These are phyloP conservation scores for Gorsachius magnificus DNA, from an alignment of 2,797 vertebrate species.

Conservation along the genomic window DNA sequence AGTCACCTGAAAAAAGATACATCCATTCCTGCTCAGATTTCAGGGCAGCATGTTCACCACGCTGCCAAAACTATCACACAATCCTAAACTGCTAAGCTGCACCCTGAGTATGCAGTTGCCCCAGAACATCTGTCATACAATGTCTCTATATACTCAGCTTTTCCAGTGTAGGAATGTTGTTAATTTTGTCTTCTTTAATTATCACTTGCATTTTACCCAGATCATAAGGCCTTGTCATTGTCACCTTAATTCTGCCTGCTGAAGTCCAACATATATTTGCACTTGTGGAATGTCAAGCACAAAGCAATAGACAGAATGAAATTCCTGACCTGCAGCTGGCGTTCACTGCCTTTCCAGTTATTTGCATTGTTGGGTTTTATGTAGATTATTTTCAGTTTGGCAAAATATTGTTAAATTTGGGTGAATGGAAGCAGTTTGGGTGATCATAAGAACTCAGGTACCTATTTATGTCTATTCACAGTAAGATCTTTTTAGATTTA, in stretches of 20 bases:
- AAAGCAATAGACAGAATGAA: background rate
- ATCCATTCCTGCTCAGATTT: background rate
- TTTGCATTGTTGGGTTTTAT: background rate
- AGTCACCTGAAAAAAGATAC: background rate
- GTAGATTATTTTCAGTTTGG: background rate
- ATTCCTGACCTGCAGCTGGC: background rate
- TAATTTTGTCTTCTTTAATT: background rate
- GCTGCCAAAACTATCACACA: background rate
- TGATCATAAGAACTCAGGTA: background rate
- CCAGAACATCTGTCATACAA: background rate
- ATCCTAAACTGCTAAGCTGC: background rate
- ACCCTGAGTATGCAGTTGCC: background rate
- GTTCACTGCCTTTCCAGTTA: background rate
- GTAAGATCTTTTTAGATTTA: background rate
- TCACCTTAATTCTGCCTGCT: background rate
- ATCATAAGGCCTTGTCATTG: background rate
- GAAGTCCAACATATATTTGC: background rate
- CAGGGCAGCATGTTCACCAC: background rate
- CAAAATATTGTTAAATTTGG: background rate
- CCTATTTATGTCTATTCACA: background rate
- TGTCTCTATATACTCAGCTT: background rate
- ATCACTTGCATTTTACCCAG: background rate
- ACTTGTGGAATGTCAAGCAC: background rate
- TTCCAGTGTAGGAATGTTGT: background rate
- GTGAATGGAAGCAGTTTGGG: background rate